phyloP scores from a whole-genome alignment of 2,113 vertebrate species.

The Candoia aspera region DNA sequence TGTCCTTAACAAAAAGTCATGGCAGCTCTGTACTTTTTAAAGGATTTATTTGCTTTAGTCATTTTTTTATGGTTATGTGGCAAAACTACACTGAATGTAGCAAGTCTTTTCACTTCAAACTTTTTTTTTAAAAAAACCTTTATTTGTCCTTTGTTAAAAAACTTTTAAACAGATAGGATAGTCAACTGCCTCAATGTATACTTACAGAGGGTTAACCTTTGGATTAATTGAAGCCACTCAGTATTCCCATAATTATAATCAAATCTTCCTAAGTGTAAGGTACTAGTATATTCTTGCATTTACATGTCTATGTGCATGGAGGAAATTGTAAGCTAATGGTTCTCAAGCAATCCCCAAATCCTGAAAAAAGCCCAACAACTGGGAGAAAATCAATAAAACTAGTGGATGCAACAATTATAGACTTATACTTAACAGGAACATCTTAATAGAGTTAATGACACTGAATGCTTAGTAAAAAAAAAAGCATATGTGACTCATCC shows the following conservation, averaged over 20 bases:
- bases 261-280: not conserved
- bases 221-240: not conserved
- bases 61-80: not conserved
- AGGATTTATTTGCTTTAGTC: not conserved
- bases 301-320: not conserved
- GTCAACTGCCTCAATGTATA: not conserved
- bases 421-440: not conserved
- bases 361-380: not conserved
- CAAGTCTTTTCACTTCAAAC: slow-evolving; percentile 4
- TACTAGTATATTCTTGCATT: not conserved
- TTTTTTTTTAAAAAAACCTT: not conserved
- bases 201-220: slow-evolving; percentile 20
- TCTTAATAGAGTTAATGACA: slow-evolving; percentile 23
- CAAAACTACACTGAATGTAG: too few species aligned
- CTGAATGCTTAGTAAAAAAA: slow-evolving; percentile 27
- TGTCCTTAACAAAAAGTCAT: not conserved
- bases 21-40: not conserved
- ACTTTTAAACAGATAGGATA: not conserved
- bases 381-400: slow-evolving; percentile 1
- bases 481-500: slow-evolving; percentile 21
- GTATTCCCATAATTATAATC: slow-evolving; percentile 1
- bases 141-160: not conserved
- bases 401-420: slow-evolving; percentile 5
- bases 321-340: not conserved
- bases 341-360: slow-evolving; percentile 12